phyloP scores from a whole-genome alignment of 1,140 invertebrate species.

The Heliconius hewitsoni region DNA sequence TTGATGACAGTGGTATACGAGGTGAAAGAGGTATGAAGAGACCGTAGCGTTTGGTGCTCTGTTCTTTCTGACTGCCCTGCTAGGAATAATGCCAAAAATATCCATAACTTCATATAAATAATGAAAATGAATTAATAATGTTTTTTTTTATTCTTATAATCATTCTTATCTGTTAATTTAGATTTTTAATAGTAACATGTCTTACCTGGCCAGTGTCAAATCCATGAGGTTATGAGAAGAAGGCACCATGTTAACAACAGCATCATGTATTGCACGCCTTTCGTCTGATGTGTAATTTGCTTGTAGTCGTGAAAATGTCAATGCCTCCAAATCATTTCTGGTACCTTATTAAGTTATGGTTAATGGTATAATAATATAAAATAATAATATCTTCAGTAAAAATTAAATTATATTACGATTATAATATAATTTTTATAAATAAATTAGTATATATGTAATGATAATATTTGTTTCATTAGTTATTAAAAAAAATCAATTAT shows the following conservation, averaged over 20 bases:
- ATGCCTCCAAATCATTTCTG: slow-evolving; percentile 45
- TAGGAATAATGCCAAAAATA: too few species aligned
- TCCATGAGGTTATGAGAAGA: slow-evolving; percentile 24
- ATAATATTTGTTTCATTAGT: background rate
- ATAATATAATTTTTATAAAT: too few species aligned
- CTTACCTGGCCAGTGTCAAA: slow-evolving; percentile 2
- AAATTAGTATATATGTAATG: background rate
- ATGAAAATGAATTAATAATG: too few species aligned
- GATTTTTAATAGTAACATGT: background rate
- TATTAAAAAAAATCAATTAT: background rate
- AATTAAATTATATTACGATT: too few species aligned
- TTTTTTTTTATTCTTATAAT: background rate
- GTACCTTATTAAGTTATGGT: slow-evolving; percentile 43
- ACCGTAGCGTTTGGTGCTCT: too few species aligned
- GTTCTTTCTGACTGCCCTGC: too few species aligned
- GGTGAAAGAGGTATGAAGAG: too few species aligned
- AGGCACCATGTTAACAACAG: slow-evolving; percentile 55
- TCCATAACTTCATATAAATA: too few species aligned
- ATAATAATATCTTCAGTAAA: too few species aligned
- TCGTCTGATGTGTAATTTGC: slow-evolving; percentile 58
- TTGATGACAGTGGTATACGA: too few species aligned
- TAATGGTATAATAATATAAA: background rate
- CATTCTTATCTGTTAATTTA: too few species aligned
- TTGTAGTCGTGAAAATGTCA: slow-evolving; percentile 58
- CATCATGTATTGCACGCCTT: slow-evolving; percentile 61